Evolutionary conservation across 2,113 vertebrate species (phyloP), one percentile per base, ranked within the genome.

Genomic region (Zootoca vivipara): DNA sequence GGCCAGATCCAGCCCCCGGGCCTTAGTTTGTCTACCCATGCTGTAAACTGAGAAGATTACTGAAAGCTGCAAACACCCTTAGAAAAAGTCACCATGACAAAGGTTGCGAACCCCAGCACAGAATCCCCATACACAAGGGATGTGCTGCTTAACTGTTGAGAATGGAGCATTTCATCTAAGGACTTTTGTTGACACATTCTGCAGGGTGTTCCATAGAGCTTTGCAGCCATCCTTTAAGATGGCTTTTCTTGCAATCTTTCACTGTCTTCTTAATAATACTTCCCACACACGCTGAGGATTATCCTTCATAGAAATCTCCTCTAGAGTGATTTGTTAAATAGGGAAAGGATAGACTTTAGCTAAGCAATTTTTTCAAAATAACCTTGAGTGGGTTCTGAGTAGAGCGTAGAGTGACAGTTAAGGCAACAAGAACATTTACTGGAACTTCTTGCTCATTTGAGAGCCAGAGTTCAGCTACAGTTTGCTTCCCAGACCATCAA

Each of bases 401-500:
- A 73, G 72, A 35, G 72, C 16, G 18, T 13, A 8, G 6, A 10
- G 0, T 72, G 89, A 93, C 65, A 87, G 69, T 84, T 90, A 80
- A 87, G 56, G 90, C 62, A 91, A 90, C 69, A 40, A 86, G 89
- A 40, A 67, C 94, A 92, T 95, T 94, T 95, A 94, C 80, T 92
- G 86, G 88, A 87, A 26, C 91, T 74, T 52, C 12, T 87, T 89
- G 84, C 91, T 88, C 92, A 79, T 75, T 72, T 88, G 67, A 87
- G 93, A 86, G 1, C 1, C 35, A 65, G 77, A 95, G 93, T 95
- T 95, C 86, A 95, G 85, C 33, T 87, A 92, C 30, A 86, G 79
- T 93, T 94, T 95, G 90, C 91, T 94, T 89, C 91, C 93, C 78
- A 93, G 78, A 81, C 90, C 92, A 95, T 92, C 90, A 89, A 95